Conservation (phyloP, 2,888 invertebrate species). For the Tachina fera region DNA sequence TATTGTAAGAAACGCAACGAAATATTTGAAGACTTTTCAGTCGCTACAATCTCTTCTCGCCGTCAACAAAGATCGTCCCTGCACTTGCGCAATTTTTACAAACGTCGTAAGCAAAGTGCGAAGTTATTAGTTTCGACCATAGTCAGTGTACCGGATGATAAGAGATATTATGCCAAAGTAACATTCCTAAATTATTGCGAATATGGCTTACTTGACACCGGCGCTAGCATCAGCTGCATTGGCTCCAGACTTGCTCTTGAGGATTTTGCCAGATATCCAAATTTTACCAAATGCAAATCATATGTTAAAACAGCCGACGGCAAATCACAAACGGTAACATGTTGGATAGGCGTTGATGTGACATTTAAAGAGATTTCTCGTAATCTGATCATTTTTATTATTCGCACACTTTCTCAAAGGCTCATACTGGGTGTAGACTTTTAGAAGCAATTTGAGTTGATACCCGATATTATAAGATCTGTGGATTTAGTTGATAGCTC, state of each 20-base stretch:
- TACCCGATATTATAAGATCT: background rate
- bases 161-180: conserved; percentile 51
- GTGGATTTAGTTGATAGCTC: too few species aligned
- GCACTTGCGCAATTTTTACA: background rate
- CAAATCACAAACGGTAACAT: too few species aligned
- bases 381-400: background rate
- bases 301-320: too few species aligned
- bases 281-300: too few species aligned
- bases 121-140: background rate
- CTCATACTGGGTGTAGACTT: too few species aligned
- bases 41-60: background rate
- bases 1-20: background rate
- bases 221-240: conserved; percentile 44
- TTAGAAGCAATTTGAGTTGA: too few species aligned
- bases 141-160: conserved; percentile 11
- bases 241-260: too few species aligned
- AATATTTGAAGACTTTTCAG: background rate
- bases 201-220: conserved; percentile 46
- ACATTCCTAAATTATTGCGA: conserved; percentile 22
- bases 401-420: too few species aligned
- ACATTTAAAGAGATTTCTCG: too few species aligned
- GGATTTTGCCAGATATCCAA: background rate
- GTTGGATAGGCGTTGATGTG: too few species aligned
- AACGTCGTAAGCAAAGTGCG: background rate
- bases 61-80: background rate